Conservation (phyloP, 2,888 invertebrate genomes). For the Agrilus mali region DNA sequence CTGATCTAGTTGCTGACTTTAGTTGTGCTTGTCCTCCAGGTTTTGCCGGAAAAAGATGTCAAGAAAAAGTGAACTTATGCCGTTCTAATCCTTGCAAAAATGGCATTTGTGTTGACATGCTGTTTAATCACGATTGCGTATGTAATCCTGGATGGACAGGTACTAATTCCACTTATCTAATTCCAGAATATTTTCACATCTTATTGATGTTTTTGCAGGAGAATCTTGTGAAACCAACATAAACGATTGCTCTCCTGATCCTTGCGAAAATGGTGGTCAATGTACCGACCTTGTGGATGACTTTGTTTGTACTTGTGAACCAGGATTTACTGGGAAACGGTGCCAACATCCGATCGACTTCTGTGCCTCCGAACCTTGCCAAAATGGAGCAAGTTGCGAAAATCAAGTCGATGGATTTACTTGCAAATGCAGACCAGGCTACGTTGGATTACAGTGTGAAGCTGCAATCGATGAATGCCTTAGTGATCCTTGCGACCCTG, state of each 20-base stretch:
- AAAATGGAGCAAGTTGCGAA: slow-evolving; percentile 79
- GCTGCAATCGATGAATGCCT: slow-evolving; percentile 87
- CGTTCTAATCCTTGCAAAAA: slow-evolving; percentile 82
- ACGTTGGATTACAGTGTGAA: slow-evolving; percentile 84
- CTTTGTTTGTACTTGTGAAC: slow-evolving; percentile 78
- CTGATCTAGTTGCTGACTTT: slow-evolving; percentile 90
- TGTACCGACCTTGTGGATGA: slow-evolving; percentile 81
- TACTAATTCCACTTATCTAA: slow-evolving; percentile 1
- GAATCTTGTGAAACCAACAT: slow-evolving; percentile 78
- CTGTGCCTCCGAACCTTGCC: slow-evolving; percentile 80
- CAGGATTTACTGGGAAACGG: slow-evolving; percentile 86
- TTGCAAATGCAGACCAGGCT: slow-evolving; percentile 90
- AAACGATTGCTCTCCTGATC: slow-evolving; percentile 78
- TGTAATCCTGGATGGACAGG: slow-evolving; percentile 90
- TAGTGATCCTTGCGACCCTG: slow-evolving; percentile 79
- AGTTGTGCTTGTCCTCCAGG: slow-evolving; percentile 87
- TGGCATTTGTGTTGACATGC: slow-evolving; percentile 82
- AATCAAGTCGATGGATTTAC: slow-evolving; percentile 82
- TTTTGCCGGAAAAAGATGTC: slow-evolving; percentile 91
- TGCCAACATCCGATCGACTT: slow-evolving; percentile 92
- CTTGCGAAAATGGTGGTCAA: slow-evolving; percentile 85
- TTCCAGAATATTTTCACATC: not conserved
- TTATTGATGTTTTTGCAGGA: slow-evolving; percentile 24
- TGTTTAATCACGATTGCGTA: slow-evolving; percentile 76
- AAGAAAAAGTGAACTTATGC: slow-evolving; percentile 89